Evolutionary conservation across 2,797 vertebrate species (phyloP).

Genomic region (Hippopotamyrus pictus): DNA sequence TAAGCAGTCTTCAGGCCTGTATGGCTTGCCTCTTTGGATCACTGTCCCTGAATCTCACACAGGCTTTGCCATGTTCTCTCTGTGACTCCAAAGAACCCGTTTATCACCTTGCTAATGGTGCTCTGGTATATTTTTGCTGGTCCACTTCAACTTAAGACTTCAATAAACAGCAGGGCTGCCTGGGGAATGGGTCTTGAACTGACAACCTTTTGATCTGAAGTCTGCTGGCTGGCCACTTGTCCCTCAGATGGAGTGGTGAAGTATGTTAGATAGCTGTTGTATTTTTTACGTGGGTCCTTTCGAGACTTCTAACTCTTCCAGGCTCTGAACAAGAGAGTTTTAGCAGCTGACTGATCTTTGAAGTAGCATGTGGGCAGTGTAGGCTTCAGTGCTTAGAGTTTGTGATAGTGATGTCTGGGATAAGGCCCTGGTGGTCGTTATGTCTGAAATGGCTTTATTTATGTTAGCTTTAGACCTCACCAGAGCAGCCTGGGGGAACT

Average conservation of each 20-base stretch:
- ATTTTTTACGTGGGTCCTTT: background rate
- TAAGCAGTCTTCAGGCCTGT: background rate
- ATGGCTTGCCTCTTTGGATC: background rate
- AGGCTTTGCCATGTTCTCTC: background rate
- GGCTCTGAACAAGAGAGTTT: background rate
- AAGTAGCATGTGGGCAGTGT: background rate
- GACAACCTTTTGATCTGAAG: background rate
- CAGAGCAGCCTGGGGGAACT: constrained; percentile 34
- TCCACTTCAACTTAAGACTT: background rate
- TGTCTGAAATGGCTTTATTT: constrained; percentile 35
- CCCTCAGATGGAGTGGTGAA: background rate
- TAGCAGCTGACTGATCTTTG: background rate
- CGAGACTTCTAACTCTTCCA: background rate
- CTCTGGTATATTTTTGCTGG: background rate
- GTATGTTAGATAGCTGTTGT: background rate
- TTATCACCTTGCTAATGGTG: background rate
- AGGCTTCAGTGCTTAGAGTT: background rate
- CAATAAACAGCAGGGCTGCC: background rate
- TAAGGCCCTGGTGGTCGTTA: constrained; percentile 31
- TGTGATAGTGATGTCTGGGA: background rate
- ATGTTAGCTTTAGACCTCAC: constrained; percentile 34
- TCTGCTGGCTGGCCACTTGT: background rate
- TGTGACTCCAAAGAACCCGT: background rate
- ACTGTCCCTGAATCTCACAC: background rate
- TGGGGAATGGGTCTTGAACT: background rate